Base-by-base conservation (phyloP, 1,140 invertebrate species). In the Saccostrea cuccullata region DNA sequence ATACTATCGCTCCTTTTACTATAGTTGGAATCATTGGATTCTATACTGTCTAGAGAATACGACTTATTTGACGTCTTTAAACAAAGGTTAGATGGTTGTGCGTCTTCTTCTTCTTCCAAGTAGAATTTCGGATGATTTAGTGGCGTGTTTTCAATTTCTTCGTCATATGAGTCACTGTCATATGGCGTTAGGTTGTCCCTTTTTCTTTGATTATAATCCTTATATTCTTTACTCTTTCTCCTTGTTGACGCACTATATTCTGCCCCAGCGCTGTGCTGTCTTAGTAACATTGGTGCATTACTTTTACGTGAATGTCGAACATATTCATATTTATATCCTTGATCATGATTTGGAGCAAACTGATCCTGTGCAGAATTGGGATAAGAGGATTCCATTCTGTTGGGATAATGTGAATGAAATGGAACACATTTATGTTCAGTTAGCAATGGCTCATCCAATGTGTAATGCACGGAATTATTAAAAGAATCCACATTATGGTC, bases 71-170 rank as follows among this genome's bases (percentile, higher is more conserved):
- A 77, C 23, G 70, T 6, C 30, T 26, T 13, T 73, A 73, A 47
- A 47, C 47, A 5, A 47, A 6, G 23, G 30, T 12, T 73, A 2
- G 8, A 12, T 77, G 11, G 70, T 26, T 36, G 17, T 4, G 17
- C n/a, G n/a, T 30, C 70, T 26, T 77, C 70, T 9, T 77, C 70
- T 77, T 77, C 70, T 77, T 77, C 70, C 30, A 77, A 30, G 26
- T 77, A 77, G 70, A 77, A 77, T 15, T 36, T 77, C 9, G 70
- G 70, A 30, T 36, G 23, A 30, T 77, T 77, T 11, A 77, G 26
- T 12, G 70, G 30, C 23, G 30, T 77, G 15, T 77, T 15, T 17
- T 77, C 26, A 36, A 8, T 30, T 3, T 30, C 30, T 4, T 36
- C 26, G 30, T 77, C 70, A 30, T 13, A 30, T 15, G 12, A 77